A percentile compares a stretch with the other conserved stretches of the same genome.
phyloP scores from a whole-genome alignment of 2,797 vertebrate species.

The Chelon labrosus region DNA sequence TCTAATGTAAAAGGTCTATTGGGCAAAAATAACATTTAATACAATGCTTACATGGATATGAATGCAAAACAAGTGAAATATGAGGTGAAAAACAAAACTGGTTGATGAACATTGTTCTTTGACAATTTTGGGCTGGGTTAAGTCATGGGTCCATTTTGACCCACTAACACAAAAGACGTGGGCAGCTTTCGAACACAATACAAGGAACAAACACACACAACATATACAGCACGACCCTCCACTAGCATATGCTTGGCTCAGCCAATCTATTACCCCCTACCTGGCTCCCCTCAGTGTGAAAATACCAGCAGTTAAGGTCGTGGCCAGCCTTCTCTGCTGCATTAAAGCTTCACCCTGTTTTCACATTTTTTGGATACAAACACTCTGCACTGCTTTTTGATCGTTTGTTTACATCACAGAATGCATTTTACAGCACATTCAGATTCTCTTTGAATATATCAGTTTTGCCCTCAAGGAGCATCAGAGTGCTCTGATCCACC shows the following conservation, averaged over 20 bases:
- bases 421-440: slow-evolving; percentile 35
- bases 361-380: slow-evolving; percentile 18
- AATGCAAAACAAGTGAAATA: no score
- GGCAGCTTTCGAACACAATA: no score
- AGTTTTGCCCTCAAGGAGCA: slow-evolving; percentile 28
- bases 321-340: slow-evolving; percentile 35
- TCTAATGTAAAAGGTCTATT: no score
- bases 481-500: slow-evolving; percentile 45
- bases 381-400: slow-evolving; percentile 51
- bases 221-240: neutral
- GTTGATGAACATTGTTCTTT: no score
- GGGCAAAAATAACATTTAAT: no score
- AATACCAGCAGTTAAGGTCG: slow-evolving; percentile 64
- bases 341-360: slow-evolving; percentile 49
- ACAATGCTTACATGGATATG: no score
- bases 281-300: slow-evolving; percentile 20
- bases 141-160: no score
- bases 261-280: slow-evolving; percentile 30
- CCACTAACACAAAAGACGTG: no score
- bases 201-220: no score
- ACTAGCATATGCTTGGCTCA: slow-evolving; percentile 31
- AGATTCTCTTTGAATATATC: slow-evolving; percentile 47
- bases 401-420: slow-evolving; percentile 64
- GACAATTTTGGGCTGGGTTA: no score
- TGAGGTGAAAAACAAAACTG: no score